phyloP scores from a whole-genome alignment of 2,888 invertebrate genomes.

The Thelaira solivaga region DNA sequence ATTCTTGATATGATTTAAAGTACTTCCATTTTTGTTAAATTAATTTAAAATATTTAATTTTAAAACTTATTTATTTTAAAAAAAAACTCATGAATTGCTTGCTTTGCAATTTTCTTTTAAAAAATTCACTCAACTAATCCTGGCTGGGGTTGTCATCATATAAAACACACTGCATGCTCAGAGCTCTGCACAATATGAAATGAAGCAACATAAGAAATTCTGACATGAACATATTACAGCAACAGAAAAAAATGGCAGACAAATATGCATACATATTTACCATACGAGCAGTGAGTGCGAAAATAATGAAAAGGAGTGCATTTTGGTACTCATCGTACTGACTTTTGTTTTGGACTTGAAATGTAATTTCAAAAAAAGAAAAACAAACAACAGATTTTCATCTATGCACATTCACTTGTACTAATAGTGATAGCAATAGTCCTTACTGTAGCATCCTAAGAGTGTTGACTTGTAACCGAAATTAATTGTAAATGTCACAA shows the following conservation, averaged over 20 bases:
- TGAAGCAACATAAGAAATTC: conserved; percentile 39
- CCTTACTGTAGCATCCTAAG: neutral
- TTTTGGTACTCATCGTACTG: neutral
- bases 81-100: no score
- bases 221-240: conserved; percentile 29
- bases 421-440: neutral
- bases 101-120: no score
- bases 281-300: conserved; percentile 30
- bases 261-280: conserved; percentile 47
- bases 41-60: no score
- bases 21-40: no score
- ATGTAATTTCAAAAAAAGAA: neutral
- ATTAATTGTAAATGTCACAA: conserved; percentile 56
- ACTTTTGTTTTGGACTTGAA: neutral
- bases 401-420: neutral
- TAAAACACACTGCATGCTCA: neutral
- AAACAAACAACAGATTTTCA: conserved; percentile 7
- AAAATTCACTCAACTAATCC: no score
- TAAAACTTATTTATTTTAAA: no score
- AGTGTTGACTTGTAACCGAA: conserved; percentile 51
- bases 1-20: no score
- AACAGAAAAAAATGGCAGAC: conserved; percentile 41
- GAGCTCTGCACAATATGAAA: conserved; percentile 11
- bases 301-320: neutral
- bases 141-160: neutral